phyloP scores from a whole-genome alignment of 1,140 invertebrate species.

The Thereuonema tuberculata region DNA sequence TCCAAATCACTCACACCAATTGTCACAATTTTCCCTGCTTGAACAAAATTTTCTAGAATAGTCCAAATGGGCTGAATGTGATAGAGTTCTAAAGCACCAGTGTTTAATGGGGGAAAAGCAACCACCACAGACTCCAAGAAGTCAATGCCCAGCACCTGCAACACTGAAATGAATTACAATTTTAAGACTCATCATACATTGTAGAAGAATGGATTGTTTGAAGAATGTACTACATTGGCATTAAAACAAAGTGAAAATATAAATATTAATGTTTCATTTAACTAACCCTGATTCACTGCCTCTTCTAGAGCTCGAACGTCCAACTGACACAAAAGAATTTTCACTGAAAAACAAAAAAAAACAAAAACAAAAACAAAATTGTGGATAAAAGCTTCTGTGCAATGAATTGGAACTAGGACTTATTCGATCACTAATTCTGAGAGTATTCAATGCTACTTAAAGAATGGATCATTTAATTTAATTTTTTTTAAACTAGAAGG shows the following conservation, averaged over 20 bases:
- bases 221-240: not conserved
- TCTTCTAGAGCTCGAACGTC: constrained; percentile 32
- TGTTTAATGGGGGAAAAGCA: constrained; percentile 44
- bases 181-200: constrained; percentile 1
- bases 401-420: too few relatives aligned
- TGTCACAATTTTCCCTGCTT: constrained; percentile 47
- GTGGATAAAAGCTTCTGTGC: too few relatives aligned
- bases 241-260: not conserved
- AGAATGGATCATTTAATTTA: constrained; percentile 5
- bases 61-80: constrained; percentile 56
- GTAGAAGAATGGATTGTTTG: not conserved
- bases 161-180: constrained; percentile 38
- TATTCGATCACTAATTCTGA: too few relatives aligned
- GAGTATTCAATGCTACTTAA: not conserved
- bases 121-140: constrained; percentile 60
- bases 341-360: constrained; percentile 29
- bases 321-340: constrained; percentile 39
- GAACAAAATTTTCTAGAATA: constrained; percentile 51
- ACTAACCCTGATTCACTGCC: constrained; percentile 36
- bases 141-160: constrained; percentile 44
- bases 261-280: not conserved
- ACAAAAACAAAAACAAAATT: too few relatives aligned
- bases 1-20: constrained; percentile 83
- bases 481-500: not conserved
- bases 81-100: constrained; percentile 36